These are phyloP conservation scores for Simalia tracyae DNA, from an alignment of 2,797 vertebrate genomes.

Conservation along the genomic window DNA sequence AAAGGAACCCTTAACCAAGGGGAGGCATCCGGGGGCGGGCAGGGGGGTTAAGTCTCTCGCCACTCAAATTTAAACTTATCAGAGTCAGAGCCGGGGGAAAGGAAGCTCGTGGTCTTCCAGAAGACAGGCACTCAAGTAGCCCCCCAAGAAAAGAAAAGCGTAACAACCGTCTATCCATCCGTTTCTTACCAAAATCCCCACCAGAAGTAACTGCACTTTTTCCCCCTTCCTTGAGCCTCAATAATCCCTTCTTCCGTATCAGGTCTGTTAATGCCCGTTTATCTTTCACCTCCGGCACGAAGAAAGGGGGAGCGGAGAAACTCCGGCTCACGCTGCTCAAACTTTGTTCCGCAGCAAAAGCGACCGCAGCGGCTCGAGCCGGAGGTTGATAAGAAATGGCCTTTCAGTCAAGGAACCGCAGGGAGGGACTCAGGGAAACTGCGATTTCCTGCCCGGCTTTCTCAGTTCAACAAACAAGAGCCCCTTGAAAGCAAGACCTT, in stretches of 20 bases:
- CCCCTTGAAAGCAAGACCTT: background rate
- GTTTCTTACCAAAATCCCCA: constrained; percentile 3
- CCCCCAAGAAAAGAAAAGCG: background rate
- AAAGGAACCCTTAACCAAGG: background rate
- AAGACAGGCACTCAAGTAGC: background rate
- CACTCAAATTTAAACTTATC: background rate
- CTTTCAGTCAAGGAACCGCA: constrained; percentile 67
- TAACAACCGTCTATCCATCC: background rate
- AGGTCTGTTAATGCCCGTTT: background rate
- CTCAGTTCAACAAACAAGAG: background rate
- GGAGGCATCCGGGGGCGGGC: background rate
- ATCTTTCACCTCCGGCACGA: background rate
- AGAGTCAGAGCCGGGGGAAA: too few species aligned
- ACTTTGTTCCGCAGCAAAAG: background rate
- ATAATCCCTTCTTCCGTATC: background rate
- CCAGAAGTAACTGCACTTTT: background rate
- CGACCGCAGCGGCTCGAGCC: background rate
- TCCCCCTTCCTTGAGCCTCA: accelerated
- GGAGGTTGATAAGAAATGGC: constrained; percentile 51
- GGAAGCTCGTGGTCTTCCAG: background rate
- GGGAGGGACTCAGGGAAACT: constrained; percentile 72
- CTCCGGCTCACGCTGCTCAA: background rate
- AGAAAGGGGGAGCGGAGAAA: background rate
- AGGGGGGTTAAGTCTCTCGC: background rate
- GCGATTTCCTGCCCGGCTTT: constrained; percentile 65